Base-by-base conservation (phyloP, 2,113 vertebrate species). In the Lasiurus borealis region DNA sequence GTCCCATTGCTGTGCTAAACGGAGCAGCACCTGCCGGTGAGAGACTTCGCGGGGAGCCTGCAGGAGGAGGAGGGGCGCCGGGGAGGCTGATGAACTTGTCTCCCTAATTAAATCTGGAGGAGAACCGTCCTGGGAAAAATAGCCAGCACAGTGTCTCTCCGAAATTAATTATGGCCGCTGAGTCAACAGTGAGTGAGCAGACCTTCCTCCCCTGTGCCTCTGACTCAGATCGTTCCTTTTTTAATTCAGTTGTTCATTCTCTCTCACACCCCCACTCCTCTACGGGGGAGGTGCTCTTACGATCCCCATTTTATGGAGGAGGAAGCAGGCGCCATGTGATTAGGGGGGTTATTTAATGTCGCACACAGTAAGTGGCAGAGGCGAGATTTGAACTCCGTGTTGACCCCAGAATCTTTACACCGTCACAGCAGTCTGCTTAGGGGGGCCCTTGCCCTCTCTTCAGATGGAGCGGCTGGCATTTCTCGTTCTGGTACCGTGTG, bases 101-200 rank as follows among this genome's bases (percentile, higher is more conserved):
- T 85, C 69, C 48, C 78, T 96, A 93, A 88, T 94, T 90, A 96
- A 94, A 81, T 94, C 72, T 69, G 54, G 68, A 78, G 68, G 89
- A 95, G 89, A 94, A 82, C 90, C 83, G 82, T 18, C 14, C 62
- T 40, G 91, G 40, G 94, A n/a, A 64, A 92, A 92, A 46, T 59
- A 34, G 86, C 59, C 85, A 85, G 21, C 29, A 62, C 64, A 73
- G 81, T 40, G 8, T 44, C 21, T 48, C 95, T 89, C 52, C 75
- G 23, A 52, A 95, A 94, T 81, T 93, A 90, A 93, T 75, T 80
- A 48, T 21, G 85, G 71, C 29, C 29, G 29, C 90, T 48, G 87
- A 95, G 8, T 85, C 93, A 83, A 77, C 90, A 85, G 0, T 23
- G 48, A 78, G 4, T 19, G 48, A 83, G 72, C 77, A 23, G 21